These are phyloP conservation scores for Phyllotis vaccarum DNA, from an alignment of 2,797 vertebrate species.

Conservation along the genomic window DNA sequence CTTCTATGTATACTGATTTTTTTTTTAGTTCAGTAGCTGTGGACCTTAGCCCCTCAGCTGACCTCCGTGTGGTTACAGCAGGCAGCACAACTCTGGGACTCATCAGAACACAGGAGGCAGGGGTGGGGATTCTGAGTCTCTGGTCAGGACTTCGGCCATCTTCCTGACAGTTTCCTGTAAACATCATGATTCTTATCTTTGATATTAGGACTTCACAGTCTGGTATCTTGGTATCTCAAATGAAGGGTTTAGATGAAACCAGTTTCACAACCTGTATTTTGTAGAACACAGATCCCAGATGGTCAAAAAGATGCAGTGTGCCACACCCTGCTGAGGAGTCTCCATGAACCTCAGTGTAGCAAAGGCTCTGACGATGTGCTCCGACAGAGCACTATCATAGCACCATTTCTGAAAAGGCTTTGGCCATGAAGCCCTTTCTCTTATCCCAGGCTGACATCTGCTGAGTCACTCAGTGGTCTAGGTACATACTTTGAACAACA, in stretches of 20 bases:
- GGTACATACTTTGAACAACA: slow-evolving; percentile 31
- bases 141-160: neutral
- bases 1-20: neutral
- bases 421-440: neutral
- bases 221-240: slow-evolving; percentile 50
- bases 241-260: slow-evolving; percentile 31
- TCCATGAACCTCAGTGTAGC: neutral
- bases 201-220: neutral
- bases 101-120: neutral
- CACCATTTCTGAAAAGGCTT: slow-evolving; percentile 8
- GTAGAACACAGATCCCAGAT: neutral
- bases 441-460: neutral
- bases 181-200: slow-evolving; percentile 33
- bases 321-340: neutral
- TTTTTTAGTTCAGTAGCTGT: slow-evolving; percentile 20
- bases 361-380: neutral
- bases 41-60: neutral
- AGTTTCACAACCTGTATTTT: slow-evolving; percentile 10
- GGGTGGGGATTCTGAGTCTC: neutral
- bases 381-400: neutral
- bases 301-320: neutral
- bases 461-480: neutral
- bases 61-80: neutral
- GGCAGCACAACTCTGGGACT: neutral
- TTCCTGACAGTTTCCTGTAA: slow-evolving; percentile 44